Base-by-base conservation (phyloP, 1,140 invertebrate species). In the Forficula auricularia region DNA sequence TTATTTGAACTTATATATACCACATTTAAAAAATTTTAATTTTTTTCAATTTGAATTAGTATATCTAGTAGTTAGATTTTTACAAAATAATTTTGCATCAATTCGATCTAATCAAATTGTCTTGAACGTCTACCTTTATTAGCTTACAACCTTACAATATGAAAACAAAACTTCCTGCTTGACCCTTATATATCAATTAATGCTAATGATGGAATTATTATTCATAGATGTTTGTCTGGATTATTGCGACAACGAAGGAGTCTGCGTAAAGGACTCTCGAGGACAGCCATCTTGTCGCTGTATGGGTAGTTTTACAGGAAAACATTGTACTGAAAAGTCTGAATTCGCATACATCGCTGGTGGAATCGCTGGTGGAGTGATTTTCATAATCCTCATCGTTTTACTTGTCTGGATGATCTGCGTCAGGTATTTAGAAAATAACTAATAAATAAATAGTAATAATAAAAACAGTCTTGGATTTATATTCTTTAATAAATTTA, bases 341-440 rank as follows among this genome's bases (percentile, higher is more conserved):
- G 84, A 91, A 54, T 92, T 94, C 59, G 86, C 88, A 3, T 94
- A 92, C 59, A 89, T 92, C 45, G 87, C 86, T 15, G 85, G 86
- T 9, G 88, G 89, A 13, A 89, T 92, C 46, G 84, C 88, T 18
- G 85, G 82, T 13, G 81, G 82, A 10, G 87, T 92, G 15, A 82
- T 90, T 46, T 78, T 92, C 52, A 80, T 92, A 45, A 91, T 94
- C 47, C 76, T 94, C 51, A 76, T 92, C 43, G 85, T 90, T 3
- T 68, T 94, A 30, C 73, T 94, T 12, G 85, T 94, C 40, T 94
- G 89, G 88, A 94, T 94, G 89, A 94, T 94, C 53, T 94, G 89
- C 60, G 86, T 86, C 30, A 81, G 82, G 77, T 82, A 59, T n/a
- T n/a, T n/a, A n/a, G 56, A 46, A 38, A 12, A 42, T 10, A 19